These are phyloP conservation scores for Cinclus cinclus DNA, from an alignment of 2,113 vertebrate genomes.

Conservation along the genomic window DNA sequence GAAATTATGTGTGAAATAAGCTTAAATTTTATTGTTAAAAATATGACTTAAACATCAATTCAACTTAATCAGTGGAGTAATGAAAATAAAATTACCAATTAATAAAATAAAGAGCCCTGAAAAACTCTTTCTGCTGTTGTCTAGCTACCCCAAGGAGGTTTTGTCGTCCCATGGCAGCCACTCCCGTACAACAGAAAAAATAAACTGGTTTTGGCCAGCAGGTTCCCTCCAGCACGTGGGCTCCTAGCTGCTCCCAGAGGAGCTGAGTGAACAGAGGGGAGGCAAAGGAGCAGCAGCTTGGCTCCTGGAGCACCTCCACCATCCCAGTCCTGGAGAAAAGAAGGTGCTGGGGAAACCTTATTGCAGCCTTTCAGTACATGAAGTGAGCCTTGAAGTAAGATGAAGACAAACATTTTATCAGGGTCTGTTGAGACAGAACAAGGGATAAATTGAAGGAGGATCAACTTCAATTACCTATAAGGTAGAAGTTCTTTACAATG, in stretches of 20 bases:
- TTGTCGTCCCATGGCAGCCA: fast-evolving
- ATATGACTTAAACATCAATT: background rate
- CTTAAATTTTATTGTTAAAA: background rate
- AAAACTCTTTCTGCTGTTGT: background rate
- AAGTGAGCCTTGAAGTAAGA: background rate
- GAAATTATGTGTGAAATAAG: background rate
- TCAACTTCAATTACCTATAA: background rate
- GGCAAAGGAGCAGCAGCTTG: background rate
- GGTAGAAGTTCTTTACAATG: background rate
- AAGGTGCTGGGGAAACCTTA: background rate
- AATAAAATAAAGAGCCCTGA: background rate
- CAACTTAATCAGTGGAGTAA: background rate
- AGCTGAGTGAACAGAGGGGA: background rate
- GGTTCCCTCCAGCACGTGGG: background rate
- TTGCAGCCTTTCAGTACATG: background rate
- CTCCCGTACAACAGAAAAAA: background rate
- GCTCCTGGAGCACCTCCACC: fast-evolving
- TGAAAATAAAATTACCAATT: background rate
- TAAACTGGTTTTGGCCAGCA: background rate
- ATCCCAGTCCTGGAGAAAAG: background rate
- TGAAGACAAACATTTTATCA: background rate
- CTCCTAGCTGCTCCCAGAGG: background rate
- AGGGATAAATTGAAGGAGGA: background rate
- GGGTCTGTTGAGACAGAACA: background rate
- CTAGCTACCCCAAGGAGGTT: background rate